phyloP scores from a whole-genome alignment of 2,113 vertebrate genomes.

The Gnathonemus longibarbis region DNA sequence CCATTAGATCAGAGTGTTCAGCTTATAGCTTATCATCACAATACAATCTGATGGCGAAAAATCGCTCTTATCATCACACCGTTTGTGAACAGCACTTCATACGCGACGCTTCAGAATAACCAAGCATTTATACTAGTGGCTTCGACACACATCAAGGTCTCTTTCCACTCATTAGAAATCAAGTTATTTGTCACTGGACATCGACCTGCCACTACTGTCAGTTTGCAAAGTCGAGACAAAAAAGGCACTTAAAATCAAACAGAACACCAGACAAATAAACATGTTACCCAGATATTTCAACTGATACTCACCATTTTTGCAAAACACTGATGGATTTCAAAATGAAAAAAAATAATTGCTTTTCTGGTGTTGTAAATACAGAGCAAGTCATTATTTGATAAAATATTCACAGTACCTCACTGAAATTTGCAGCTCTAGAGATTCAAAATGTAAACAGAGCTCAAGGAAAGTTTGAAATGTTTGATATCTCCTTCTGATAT shows the following conservation, averaged over 20 bases:
- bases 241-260: background rate
- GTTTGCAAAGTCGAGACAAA: background rate
- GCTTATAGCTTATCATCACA: background rate
- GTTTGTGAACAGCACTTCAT: background rate
- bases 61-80: background rate
- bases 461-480: background rate
- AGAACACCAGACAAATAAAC: background rate
- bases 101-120: background rate
- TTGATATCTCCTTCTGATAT: background rate
- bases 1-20: background rate
- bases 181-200: background rate
- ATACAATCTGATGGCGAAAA: background rate
- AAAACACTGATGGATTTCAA: background rate
- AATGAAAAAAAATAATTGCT: background rate
- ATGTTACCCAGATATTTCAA: background rate
- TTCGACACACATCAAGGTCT: background rate
- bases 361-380: background rate
- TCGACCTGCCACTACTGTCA: background rate
- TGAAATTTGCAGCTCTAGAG: slow-evolving; percentile 11
- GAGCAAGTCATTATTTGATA: slow-evolving; percentile 15
- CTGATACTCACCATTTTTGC: background rate
- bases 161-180: background rate
- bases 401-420: slow-evolving; percentile 8
- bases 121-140: background rate
- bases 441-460: slow-evolving; percentile 3